Evolutionary conservation across 2,888 invertebrate genomes (phyloP), one percentile per base, ranked within the genome.

Genomic region (Polia nebulosa): DNA sequence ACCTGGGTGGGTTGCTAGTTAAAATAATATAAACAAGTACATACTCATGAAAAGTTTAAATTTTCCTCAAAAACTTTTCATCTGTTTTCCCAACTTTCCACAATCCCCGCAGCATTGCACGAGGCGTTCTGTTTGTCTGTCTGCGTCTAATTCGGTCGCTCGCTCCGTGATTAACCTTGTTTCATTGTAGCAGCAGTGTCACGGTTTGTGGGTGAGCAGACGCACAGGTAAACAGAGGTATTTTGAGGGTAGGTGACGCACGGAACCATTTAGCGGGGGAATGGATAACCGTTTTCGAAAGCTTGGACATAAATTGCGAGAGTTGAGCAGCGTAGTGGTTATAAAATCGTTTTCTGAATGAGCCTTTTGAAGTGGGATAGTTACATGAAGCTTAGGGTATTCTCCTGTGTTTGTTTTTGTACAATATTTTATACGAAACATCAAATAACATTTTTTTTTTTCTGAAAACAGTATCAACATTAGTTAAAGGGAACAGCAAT

Each of bases 81-180:
- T 20, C 5, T 6, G 20, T 29, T 72, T 49, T 47, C n/a, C 11
- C 4, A 55, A 52, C 13, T 65, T 51, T 29, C 11, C 22, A 1
- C 29, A 44, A 25, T 22, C 29, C 44, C 27, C 39, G 52, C 32
- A 44, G n/a, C 36, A 39, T 44, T 72, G 44, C 20, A 25, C 53
- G 15, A 29, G 9, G 39, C 36, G 49, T 25, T 39, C 27, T 67
- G 72, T 75, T 79, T 58, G 59, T 80, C 71, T 60, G 76, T 68
- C 75, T 62, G 59, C 8, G 32, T 79, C 62, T 82, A 82, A 82
- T 56, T 82, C 47, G 49, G 62, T 65, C 67, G 52, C 71, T 52
- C 36, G 63, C 68, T 32, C 20, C 51, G 63, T 47, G 65, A 72
- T 76, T 72, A 76, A 72, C 82, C 82, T 79, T 60, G 60, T 72